Evolutionary conservation across 2,113 vertebrate genomes (phyloP).

Genomic region (Coracopsis vasa): DNA sequence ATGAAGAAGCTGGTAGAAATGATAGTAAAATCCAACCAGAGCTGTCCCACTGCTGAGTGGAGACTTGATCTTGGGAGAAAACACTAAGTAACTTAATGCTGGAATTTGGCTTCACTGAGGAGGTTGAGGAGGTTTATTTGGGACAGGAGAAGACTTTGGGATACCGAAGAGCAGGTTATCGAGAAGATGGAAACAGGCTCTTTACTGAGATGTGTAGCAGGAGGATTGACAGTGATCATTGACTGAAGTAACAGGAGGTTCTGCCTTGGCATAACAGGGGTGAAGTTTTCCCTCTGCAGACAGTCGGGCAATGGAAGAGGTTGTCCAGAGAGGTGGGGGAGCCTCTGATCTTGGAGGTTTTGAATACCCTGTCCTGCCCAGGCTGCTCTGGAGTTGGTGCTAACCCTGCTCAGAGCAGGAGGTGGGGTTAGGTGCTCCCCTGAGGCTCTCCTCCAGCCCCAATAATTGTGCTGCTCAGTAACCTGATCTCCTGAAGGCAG

Average conservation of each 20-base stretch:
- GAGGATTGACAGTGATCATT: neutral
- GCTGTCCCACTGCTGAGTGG: neutral
- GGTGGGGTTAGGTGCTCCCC: slow-evolving; percentile 29
- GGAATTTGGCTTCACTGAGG: neutral
- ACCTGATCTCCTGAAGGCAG: slow-evolving; percentile 22
- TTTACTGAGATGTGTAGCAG: neutral
- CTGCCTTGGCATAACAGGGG: neutral
- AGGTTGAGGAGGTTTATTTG: neutral
- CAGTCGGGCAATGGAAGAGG: neutral
- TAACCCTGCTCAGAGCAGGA: neutral
- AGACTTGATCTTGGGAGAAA: neutral
- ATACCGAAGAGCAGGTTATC: neutral
- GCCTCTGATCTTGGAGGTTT: neutral
- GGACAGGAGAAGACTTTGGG: neutral
- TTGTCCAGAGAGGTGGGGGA: neutral
- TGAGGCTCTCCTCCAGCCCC: neutral
- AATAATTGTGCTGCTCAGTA: neutral
- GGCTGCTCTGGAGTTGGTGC: neutral
- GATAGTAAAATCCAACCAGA: neutral
- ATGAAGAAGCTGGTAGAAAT: neutral
- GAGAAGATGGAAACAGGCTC: neutral
- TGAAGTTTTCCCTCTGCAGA: neutral
- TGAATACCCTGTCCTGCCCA: neutral
- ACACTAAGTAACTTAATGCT: neutral
- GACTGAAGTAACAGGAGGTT: neutral